Evolutionary conservation across 2,113 vertebrate species (phyloP).

Genomic region (Nycticebus coucang): DNA sequence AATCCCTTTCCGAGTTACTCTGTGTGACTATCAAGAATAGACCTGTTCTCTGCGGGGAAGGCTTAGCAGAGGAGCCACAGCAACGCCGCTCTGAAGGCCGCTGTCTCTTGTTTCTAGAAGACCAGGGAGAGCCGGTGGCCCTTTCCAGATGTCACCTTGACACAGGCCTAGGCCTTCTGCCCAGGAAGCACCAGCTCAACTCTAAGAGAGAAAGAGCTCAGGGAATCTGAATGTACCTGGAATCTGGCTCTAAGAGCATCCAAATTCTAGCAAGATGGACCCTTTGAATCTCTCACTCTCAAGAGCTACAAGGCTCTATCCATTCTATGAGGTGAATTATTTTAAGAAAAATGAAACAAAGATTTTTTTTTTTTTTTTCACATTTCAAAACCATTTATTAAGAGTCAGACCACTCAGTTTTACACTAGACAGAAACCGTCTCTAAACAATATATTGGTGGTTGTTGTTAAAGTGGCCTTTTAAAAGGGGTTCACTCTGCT

Average conservation of each 20-base stretch:
- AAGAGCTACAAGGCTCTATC: background rate
- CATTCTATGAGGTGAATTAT: background rate
- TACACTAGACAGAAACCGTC: conserved; percentile 89
- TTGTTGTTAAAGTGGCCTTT: conserved; percentile 86
- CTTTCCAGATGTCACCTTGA: background rate
- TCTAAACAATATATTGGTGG: conserved; percentile 87
- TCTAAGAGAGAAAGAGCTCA: background rate
- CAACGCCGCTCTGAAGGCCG: background rate
- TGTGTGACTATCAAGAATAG: background rate
- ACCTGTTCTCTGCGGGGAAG: too few relatives aligned
- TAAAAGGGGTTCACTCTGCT: conserved; percentile 87
- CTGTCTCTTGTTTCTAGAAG: background rate
- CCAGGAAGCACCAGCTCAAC: background rate
- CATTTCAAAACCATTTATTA: conserved; percentile 94
- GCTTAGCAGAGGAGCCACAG: background rate
- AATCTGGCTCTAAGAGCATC: background rate
- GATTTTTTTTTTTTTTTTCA: too few relatives aligned
- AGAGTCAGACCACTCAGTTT: conserved; percentile 89
- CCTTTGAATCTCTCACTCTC: background rate
- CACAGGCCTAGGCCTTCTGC: background rate
- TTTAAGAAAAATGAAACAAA: background rate
- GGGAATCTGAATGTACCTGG: background rate
- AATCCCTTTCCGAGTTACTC: background rate
- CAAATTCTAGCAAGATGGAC: background rate
- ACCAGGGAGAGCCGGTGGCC: accelerated